These are phyloP conservation scores for Urocynchramus pylzowi DNA, from an alignment of 2,113 vertebrate genomes.

Conservation along the genomic window DNA sequence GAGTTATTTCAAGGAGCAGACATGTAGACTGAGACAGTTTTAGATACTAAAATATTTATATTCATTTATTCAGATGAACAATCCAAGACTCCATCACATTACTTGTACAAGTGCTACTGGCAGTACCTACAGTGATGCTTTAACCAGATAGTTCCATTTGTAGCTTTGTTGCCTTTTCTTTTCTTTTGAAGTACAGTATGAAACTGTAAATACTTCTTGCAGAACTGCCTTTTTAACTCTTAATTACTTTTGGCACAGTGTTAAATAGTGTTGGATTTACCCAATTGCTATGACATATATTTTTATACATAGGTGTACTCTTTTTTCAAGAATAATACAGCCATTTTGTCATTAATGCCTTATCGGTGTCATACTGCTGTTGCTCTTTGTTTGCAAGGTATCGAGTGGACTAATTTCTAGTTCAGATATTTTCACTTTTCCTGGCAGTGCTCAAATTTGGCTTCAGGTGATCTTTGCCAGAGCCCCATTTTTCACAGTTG, in stretches of 20 bases:
- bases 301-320: conserved; percentile 64
- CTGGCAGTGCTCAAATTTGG: conserved; percentile 1
- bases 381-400: conserved; percentile 39
- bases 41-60: not conserved
- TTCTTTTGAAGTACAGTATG: conserved; percentile 31
- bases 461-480: conserved; percentile 32
- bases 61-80: not conserved
- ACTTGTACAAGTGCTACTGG: not conserved
- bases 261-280: conserved; percentile 60
- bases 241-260: conserved; percentile 50
- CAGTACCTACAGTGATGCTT: conserved; percentile 27
- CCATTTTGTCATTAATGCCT: conserved; percentile 65
- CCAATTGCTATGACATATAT: conserved; percentile 53
- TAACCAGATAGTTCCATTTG: not conserved
- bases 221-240: conserved; percentile 57
- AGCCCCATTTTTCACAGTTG: conserved; percentile 44
- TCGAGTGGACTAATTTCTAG: not conserved
- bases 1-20: not conserved
- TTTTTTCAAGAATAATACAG: conserved; percentile 52
- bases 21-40: not conserved
- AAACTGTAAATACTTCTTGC: conserved; percentile 58
- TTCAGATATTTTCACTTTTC: not conserved
- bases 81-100: not conserved
- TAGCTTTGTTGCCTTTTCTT: conserved; percentile 32
- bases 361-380: conserved; percentile 55